phyloP scores from a whole-genome alignment of 2,113 vertebrate genomes.

The Turdus rufiventris region DNA sequence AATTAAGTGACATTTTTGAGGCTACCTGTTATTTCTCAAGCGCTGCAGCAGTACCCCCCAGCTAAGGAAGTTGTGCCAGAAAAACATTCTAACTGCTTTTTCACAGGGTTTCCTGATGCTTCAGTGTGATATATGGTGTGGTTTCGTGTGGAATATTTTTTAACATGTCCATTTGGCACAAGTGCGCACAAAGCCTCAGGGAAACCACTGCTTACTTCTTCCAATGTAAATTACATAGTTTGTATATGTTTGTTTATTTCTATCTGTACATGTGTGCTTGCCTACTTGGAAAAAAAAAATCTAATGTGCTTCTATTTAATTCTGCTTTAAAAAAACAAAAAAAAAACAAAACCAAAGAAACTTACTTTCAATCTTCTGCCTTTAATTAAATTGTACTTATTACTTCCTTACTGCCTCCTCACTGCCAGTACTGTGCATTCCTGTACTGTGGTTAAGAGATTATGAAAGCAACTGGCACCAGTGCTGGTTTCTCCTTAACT shows the following conservation, averaged over 20 bases:
- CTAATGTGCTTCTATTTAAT: neutral
- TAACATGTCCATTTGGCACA: neutral
- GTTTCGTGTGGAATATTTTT: neutral
- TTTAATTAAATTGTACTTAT: neutral
- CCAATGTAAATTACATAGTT: neutral
- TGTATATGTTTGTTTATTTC: neutral
- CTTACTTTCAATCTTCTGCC: neutral
- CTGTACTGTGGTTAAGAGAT: neutral
- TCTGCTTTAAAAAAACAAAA: neutral
- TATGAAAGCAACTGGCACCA: neutral
- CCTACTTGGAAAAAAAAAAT: neutral
- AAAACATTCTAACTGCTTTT: neutral
- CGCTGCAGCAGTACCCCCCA: accelerated
- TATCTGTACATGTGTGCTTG: neutral
- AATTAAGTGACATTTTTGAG: neutral
- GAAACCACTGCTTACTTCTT: neutral
- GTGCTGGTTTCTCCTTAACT: neutral
- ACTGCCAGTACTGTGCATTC: neutral
- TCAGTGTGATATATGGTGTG: neutral
- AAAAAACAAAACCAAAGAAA: neutral
- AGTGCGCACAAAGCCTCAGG: neutral
- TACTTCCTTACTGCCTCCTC: neutral
- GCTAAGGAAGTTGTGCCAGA: neutral
- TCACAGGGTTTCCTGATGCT: neutral
- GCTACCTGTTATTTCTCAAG: neutral